Conservation (phyloP, 2,113 vertebrate species). For the Crotophaga sulcirostris region DNA sequence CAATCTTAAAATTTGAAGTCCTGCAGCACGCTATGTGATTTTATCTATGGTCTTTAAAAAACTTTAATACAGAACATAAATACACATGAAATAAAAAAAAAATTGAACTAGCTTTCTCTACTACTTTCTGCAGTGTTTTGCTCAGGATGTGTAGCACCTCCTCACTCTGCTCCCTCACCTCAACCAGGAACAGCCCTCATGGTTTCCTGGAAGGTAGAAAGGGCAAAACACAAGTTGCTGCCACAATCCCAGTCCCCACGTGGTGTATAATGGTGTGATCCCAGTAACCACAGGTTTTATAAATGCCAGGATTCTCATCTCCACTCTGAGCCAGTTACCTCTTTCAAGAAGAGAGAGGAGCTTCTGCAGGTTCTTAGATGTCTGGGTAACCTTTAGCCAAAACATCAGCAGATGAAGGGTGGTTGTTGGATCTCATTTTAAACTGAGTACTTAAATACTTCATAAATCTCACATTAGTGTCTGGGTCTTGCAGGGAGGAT, state of each 20-base stretch:
- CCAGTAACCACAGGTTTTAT: background rate
- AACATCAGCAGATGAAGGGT: background rate
- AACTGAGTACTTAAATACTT: background rate
- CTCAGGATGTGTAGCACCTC: background rate
- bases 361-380: background rate
- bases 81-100: background rate
- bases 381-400: background rate
- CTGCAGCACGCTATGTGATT: background rate
- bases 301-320: background rate
- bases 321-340: background rate
- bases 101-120: background rate
- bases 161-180: background rate
- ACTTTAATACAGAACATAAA: background rate
- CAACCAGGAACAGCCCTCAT: background rate
- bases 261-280: background rate
- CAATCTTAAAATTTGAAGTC: background rate
- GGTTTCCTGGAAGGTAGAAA: background rate
- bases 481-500: conserved; percentile 18
- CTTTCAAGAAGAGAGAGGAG: background rate
- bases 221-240: background rate
- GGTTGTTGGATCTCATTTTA: background rate
- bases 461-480: conserved; percentile 48
- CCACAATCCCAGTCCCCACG: rapidly evolving
- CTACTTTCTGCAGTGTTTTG: background rate
- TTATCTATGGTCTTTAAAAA: background rate